Conservation (phyloP, 2,113 vertebrate species). For the Tautogolabrus adspersus region DNA sequence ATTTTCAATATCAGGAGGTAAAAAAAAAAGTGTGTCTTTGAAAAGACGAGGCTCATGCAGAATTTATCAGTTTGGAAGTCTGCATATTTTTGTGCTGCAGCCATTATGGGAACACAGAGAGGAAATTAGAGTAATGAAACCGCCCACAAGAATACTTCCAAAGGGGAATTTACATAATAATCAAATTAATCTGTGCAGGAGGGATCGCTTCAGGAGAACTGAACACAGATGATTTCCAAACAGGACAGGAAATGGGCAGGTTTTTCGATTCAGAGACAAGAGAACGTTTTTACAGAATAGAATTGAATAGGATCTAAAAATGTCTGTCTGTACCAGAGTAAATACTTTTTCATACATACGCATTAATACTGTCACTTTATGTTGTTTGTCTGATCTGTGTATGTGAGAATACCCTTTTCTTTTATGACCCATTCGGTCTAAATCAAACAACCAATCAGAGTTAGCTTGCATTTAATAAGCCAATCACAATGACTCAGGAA, state of each 20-base stretch:
- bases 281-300: background rate
- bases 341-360: no score
- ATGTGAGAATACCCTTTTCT: no score
- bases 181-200: conserved; percentile 47
- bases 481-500: no score
- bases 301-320: background rate
- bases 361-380: no score
- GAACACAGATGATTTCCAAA: conserved; percentile 20
- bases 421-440: no score
- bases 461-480: no score
- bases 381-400: no score
- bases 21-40: background rate
- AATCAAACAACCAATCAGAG: no score
- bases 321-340: background rate
- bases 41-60: conserved; percentile 31
- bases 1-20: conserved; percentile 38
- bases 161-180: conserved; percentile 54
- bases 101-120: conserved; percentile 45
- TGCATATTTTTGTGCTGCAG: conserved; percentile 42
- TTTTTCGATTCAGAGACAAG: background rate
- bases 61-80: conserved; percentile 50
- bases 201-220: conserved; percentile 26
- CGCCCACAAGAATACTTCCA: conserved; percentile 33
- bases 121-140: conserved; percentile 53
- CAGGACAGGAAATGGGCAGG: background rate